Evolutionary conservation across 2,888 invertebrate species (phyloP), one percentile per base, ranked within the genome.

Genomic region (Gandaritis pyraliata): DNA sequence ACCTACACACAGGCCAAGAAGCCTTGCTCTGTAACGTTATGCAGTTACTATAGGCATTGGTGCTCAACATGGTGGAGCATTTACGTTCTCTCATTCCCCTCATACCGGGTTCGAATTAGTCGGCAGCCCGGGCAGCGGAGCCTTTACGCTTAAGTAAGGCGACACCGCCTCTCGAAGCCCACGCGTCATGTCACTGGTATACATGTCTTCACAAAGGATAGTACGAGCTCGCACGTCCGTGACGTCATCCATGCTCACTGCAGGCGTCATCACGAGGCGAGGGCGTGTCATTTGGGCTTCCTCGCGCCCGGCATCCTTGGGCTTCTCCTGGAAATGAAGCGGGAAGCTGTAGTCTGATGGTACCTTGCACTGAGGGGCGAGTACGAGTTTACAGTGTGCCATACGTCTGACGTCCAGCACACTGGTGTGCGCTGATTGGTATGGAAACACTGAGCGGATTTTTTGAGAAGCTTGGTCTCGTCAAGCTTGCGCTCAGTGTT

Each of bases 221-320:
- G 30, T n/a, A 12, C 62, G 49, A 1, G 46, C 50, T 12, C 16
- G 49, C 4, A 4, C 10, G 46, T 62, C 62, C 2, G 6, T 7
- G 11, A 86, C 71, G 65, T 85, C 86, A 52, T 87, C 88, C 74
- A 88, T 65, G 47, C 80, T 77, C 30, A 83, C 75, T 0, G 82
- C 80, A 0, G 87, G 86, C 0, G 86, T 80, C 80, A 87, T 82
- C 12, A 86, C 75, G 5, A 81, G 66, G 0, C 88, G 85, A 0
- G 86, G 87, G 0, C 87, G 74, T 0, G 81, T 82, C 36, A 65
- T 71, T 38, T 77, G 78, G 0, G 71, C 77, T 0, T 72, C n/a
- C 11, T 72, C 72, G 3, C 65, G 73, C 0, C 71, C 78, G 2
- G 36, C 12, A 55, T 87, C 86, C 23, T 47, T 39, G 0, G 66